phyloP scores from a whole-genome alignment of 2,888 invertebrate species.

The Phoenoteleia sp. region DNA sequence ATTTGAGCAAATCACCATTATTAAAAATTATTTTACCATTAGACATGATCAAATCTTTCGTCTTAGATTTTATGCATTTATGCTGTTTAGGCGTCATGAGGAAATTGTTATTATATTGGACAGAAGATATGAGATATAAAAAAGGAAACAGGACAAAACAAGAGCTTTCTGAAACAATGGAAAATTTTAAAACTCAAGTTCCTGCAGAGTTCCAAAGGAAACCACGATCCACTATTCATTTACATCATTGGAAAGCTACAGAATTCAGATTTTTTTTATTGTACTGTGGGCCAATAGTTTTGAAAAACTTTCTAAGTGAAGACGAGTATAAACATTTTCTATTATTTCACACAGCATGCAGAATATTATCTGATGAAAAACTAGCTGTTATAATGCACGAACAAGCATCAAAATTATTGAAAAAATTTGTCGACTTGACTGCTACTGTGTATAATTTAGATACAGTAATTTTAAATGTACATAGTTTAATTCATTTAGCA shows the following conservation, averaged over 20 bases:
- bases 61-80: constrained; percentile 9
- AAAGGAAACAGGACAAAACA: not conserved
- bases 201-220: not conserved
- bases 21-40: too few relatives aligned
- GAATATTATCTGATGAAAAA: not conserved
- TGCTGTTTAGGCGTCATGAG: not conserved
- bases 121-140: not conserved
- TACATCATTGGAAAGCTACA: not conserved
- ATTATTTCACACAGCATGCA: constrained; percentile 1
- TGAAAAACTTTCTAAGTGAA: not conserved
- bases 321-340: not conserved
- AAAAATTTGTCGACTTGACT: not conserved
- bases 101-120: not conserved
- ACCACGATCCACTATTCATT: not conserved
- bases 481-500: constrained; percentile 6
- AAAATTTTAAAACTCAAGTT: not conserved
- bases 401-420: not conserved
- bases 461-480: not conserved
- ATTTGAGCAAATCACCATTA: too few relatives aligned
- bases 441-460: not conserved
- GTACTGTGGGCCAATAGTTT: constrained; percentile 4
- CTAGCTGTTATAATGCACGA: not conserved
- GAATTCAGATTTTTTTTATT: constrained; percentile 4
- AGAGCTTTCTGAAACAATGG: not conserved
- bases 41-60: not conserved